phyloP scores from a whole-genome alignment of 92 coral and sea anemone genomes.

The Paragorgia papillata region DNA sequence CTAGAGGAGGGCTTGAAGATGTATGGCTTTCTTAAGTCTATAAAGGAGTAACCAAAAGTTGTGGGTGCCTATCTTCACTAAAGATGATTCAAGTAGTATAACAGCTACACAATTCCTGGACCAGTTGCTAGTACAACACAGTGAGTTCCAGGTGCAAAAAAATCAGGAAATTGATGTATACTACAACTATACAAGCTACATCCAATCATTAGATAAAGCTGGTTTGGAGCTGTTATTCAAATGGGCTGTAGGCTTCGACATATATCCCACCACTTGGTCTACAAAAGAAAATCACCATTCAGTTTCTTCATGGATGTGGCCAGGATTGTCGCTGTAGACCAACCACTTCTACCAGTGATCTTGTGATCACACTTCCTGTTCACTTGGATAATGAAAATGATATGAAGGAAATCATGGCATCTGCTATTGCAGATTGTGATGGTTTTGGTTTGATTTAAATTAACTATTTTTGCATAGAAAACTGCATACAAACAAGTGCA shows the following conservation, averaged over 20 bases:
- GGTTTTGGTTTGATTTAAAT: constrained; percentile 54
- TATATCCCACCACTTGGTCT: constrained; percentile 59
- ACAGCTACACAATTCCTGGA: constrained; percentile 58
- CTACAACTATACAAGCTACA: constrained; percentile 43
- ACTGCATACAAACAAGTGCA: too few species aligned
- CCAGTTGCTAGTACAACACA: constrained; percentile 46
- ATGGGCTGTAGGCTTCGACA: constrained; percentile 57
- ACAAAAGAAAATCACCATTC: constrained; percentile 50
- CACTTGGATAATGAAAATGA: constrained; percentile 55
- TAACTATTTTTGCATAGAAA: background rate
- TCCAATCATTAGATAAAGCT: constrained; percentile 40
- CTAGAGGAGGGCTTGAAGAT: constrained; percentile 59
- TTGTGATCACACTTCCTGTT: constrained; percentile 46
- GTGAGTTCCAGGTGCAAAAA: constrained; percentile 49
- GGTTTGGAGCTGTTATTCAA: constrained; percentile 49
- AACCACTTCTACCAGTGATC: constrained; percentile 62
- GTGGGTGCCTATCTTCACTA: constrained; percentile 56
- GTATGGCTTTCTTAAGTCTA: constrained; percentile 53
- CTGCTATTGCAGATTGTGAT: constrained; percentile 56
- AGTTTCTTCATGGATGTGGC: constrained; percentile 57
- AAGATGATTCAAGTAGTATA: constrained; percentile 34
- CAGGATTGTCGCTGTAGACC: constrained; percentile 56
- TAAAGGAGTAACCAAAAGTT: constrained; percentile 44
- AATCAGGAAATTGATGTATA: constrained; percentile 46
- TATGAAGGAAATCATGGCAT: constrained; percentile 54